These are phyloP conservation scores for Plusia festucae DNA, from an alignment of 2,888 invertebrate species.

Conservation along the genomic window DNA sequence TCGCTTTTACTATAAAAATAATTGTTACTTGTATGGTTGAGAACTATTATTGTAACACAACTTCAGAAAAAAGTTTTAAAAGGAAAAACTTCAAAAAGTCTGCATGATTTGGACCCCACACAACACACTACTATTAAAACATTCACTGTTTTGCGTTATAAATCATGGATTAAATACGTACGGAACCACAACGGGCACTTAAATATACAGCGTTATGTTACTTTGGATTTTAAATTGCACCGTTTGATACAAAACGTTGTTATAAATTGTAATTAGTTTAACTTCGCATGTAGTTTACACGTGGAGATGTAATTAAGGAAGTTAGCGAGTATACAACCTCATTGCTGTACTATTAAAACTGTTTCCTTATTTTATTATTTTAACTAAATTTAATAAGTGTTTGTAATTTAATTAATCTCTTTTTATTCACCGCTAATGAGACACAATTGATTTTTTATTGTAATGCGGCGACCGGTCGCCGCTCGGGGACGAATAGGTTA, in stretches of 20 bases:
- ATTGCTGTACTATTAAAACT: not conserved
- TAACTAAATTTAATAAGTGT: not conserved
- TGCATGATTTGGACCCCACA: constrained; percentile 8
- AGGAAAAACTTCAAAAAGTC: too few relatives aligned
- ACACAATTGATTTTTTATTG: too few relatives aligned
- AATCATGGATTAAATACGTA: constrained; percentile 46
- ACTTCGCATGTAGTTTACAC: constrained; percentile 9
- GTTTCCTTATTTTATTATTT: not conserved
- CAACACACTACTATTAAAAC: constrained; percentile 53
- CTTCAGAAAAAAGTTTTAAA: too few relatives aligned
- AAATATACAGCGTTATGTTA: constrained; percentile 21
- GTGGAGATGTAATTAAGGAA: not conserved
- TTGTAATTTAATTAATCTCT: not conserved
- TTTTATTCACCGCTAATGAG: too few relatives aligned
- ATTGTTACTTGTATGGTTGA: too few relatives aligned
- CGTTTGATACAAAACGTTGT: constrained; percentile 6
- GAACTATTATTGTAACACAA: too few relatives aligned
- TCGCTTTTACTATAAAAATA: too few relatives aligned
- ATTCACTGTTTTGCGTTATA: constrained; percentile 55
- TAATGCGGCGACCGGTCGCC: too few relatives aligned
- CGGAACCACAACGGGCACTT: constrained; percentile 45
- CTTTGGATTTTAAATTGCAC: constrained; percentile 11
- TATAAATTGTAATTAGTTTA: constrained; percentile 19
- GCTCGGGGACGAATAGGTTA: too few relatives aligned
- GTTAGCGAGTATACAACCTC: not conserved